Conservation (phyloP, 2,888 invertebrate species). For the Sepioteuthis lessoniana region DNA sequence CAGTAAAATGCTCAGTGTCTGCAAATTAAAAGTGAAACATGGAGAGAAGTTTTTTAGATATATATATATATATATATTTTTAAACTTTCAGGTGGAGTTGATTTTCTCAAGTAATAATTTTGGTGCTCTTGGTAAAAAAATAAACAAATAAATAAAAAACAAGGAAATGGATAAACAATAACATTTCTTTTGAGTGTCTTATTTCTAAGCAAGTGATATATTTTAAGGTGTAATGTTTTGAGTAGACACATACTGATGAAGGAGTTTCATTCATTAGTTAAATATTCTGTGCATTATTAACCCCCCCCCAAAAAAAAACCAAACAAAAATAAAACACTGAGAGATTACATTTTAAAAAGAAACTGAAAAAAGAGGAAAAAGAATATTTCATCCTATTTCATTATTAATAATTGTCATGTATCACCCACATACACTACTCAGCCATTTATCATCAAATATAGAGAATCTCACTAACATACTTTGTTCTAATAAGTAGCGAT, state of each 20-base stretch:
- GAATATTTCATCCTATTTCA: background rate
- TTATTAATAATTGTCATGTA: conserved; percentile 10
- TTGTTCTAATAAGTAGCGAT: background rate
- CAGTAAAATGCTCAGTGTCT: background rate
- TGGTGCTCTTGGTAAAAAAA: background rate
- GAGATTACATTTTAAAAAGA: background rate
- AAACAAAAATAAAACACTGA: background rate
- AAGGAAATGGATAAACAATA: background rate
- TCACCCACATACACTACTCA: background rate
- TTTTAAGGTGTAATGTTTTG: background rate
- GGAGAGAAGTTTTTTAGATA: background rate
- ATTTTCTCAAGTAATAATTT: conserved; percentile 1
- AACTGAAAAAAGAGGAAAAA: background rate
- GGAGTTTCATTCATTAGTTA: conserved; percentile 11
- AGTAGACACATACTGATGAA: background rate
- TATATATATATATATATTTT: background rate
- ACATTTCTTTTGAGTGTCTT: background rate
- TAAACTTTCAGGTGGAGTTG: background rate
- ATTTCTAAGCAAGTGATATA: background rate
- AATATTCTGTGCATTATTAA: conserved; percentile 3
- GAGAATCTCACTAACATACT: background rate
- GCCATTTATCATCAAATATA: background rate
- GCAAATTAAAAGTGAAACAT: background rate
- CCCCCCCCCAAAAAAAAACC: too few species aligned
- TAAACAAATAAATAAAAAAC: background rate